phyloP scores from a whole-genome alignment of 1,140 invertebrate species.

The Neomicropteryx cornuta region DNA sequence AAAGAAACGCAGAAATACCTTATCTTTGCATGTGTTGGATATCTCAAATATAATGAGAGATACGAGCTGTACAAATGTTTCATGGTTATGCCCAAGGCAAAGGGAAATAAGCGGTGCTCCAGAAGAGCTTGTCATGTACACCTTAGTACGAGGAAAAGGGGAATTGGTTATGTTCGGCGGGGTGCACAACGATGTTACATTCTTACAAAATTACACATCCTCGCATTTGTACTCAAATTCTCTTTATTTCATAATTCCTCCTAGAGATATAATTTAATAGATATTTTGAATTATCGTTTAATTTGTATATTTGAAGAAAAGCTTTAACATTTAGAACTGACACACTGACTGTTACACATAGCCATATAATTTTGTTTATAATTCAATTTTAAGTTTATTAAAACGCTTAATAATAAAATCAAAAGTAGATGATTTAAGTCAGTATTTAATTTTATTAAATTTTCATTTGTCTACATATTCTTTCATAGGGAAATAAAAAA shows the following conservation, averaged over 20 bases:
- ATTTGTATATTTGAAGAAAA: too few species aligned
- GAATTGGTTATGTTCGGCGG: conserved; percentile 94
- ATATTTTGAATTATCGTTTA: conserved; percentile 5
- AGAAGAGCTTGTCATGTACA: conserved; percentile 83
- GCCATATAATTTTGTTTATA: too few species aligned
- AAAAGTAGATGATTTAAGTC: too few species aligned
- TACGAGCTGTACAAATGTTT: conserved; percentile 48
- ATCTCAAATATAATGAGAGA: conserved; percentile 58
- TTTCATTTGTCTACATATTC: too few species aligned
- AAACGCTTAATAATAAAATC: too few species aligned
- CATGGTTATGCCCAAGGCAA: conserved; percentile 64
- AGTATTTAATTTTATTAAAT: too few species aligned
- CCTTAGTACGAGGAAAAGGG: conserved; percentile 76
- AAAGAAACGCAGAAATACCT: conserved; percentile 44
- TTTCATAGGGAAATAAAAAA: too few species aligned
- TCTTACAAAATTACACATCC: conserved; percentile 34
- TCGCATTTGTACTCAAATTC: conserved; percentile 65
- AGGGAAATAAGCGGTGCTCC: conserved; percentile 55
- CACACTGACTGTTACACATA: too few species aligned
- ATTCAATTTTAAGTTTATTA: too few species aligned
- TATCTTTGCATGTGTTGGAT: conserved; percentile 81
- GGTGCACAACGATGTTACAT: conserved; percentile 62
- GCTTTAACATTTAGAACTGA: too few species aligned
- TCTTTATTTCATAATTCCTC: conserved; percentile 66
- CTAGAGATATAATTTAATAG: conserved; percentile 58